phyloP scores from a whole-genome alignment of 2,888 invertebrate species.

The Xestia ashworthii region DNA sequence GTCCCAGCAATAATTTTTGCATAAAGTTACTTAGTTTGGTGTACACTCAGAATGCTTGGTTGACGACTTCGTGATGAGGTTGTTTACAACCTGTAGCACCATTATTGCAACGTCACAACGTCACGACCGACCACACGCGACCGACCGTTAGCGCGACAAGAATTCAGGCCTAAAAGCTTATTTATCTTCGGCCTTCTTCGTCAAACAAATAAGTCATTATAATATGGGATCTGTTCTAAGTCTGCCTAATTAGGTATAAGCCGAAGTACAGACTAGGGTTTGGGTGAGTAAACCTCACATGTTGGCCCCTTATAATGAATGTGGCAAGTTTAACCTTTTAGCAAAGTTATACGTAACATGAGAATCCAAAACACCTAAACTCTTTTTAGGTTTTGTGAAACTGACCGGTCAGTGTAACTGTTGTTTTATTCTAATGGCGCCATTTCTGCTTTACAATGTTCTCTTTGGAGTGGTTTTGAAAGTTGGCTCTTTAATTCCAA shows the following conservation, averaged over 20 bases:
- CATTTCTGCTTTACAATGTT: constrained; percentile 3
- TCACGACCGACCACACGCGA: no score
- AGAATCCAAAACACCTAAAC: background rate
- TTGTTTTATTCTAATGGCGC: constrained; percentile 1
- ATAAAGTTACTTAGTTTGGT: no score
- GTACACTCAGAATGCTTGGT: no score
- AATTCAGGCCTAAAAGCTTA: background rate
- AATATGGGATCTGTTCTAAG: constrained; percentile 6
- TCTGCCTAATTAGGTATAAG: constrained; percentile 6
- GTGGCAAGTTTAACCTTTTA: constrained; percentile 9
- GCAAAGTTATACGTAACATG: constrained; percentile 29
- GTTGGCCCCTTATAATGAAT: background rate
- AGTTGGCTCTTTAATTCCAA: background rate
- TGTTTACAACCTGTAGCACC: no score
- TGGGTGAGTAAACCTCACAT: constrained; percentile 14
- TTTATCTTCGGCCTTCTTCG: constrained; percentile 18
- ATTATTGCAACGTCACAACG: no score
- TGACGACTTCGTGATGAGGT: no score
- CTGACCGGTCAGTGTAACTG: background rate
- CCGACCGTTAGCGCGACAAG: no score
- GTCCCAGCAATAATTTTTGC: no score
- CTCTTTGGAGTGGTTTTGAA: background rate
- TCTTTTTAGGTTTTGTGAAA: background rate
- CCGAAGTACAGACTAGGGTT: background rate
- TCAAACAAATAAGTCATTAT: constrained; percentile 12